Conservation (phyloP, 2,888 invertebrate genomes). For the Listrodromus nycthemerus region DNA sequence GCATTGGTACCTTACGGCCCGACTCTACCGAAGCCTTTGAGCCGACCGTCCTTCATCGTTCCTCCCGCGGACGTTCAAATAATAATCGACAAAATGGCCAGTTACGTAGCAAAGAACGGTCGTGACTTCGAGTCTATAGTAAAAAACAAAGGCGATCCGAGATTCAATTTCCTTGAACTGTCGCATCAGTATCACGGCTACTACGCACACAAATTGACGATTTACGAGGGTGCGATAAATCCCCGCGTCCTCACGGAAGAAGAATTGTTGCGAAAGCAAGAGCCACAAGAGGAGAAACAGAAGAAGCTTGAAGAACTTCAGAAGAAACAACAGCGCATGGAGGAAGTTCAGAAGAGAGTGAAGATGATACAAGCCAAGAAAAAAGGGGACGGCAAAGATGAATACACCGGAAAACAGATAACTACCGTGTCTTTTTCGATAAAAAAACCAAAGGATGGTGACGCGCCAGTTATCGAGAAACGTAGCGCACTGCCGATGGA, state of each 20-base stretch:
- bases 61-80: slow-evolving; percentile 94
- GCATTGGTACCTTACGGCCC: slow-evolving; percentile 82
- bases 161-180: slow-evolving; percentile 94
- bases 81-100: slow-evolving; percentile 98
- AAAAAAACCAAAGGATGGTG: slow-evolving; percentile 92
- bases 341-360: slow-evolving; percentile 82
- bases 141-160: slow-evolving; percentile 92
- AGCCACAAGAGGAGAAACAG: slow-evolving; percentile 81
- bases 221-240: slow-evolving; percentile 82
- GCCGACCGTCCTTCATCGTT: slow-evolving; percentile 85
- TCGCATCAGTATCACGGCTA: slow-evolving; percentile 92
- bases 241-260: slow-evolving; percentile 82
- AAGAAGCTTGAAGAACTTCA: slow-evolving; percentile 82
- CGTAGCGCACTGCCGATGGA: slow-evolving; percentile 90
- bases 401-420: slow-evolving; percentile 75
- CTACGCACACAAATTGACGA: slow-evolving; percentile 90
- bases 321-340: slow-evolving; percentile 83
- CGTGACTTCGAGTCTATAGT: slow-evolving; percentile 96
- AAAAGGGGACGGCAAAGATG: slow-evolving; percentile 78
- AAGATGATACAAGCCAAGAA: slow-evolving; percentile 83
- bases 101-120: slow-evolving; percentile 98
- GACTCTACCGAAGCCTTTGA: slow-evolving; percentile 80
- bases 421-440: slow-evolving; percentile 93
- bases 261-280: slow-evolving; percentile 81
- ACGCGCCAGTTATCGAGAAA: slow-evolving; percentile 87